These are phyloP conservation scores for Rhysida immarginata DNA, from an alignment of 1,140 invertebrate species.

Conservation along the genomic window DNA sequence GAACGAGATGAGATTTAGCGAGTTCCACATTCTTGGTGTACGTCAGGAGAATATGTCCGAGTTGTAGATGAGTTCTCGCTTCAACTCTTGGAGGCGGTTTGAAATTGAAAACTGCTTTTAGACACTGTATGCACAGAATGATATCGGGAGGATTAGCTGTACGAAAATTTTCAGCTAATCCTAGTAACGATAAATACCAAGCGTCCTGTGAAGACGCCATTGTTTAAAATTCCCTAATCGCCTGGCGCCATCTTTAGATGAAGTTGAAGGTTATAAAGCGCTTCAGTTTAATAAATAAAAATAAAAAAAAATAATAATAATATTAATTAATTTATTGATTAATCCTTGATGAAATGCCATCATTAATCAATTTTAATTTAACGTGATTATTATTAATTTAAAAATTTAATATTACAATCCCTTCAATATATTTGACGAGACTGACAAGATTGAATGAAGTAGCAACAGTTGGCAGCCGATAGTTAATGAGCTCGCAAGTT, in stretches of 20 bases:
- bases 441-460: too few relatives aligned
- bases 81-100: constrained; percentile 83
- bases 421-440: too few relatives aligned
- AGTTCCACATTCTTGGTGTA: constrained; percentile 90
- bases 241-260: background rate
- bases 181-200: constrained; percentile 88
- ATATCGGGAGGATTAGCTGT: constrained; percentile 90
- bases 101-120: constrained; percentile 89
- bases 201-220: constrained; percentile 81
- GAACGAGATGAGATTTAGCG: constrained; percentile 82
- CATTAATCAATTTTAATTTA: background rate
- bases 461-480: too few relatives aligned
- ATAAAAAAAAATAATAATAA: background rate
- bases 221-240: constrained; percentile 14
- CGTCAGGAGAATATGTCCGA: constrained; percentile 80
- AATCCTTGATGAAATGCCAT: background rate
- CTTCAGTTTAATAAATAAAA: background rate
- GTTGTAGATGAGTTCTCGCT: constrained; percentile 85
- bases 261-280: background rate
- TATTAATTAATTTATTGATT: background rate
- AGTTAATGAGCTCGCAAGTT: too few relatives aligned
- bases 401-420: too few relatives aligned
- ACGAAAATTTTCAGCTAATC: constrained; percentile 88
- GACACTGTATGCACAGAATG: constrained; percentile 87
- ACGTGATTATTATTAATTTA: too few relatives aligned